Percentiles rank a stretch among this genome's conserved stretches.
These are phyloP conservation scores for Folsomia candida DNA, from an alignment of 2,888 invertebrate species.

Conservation along the genomic window DNA sequence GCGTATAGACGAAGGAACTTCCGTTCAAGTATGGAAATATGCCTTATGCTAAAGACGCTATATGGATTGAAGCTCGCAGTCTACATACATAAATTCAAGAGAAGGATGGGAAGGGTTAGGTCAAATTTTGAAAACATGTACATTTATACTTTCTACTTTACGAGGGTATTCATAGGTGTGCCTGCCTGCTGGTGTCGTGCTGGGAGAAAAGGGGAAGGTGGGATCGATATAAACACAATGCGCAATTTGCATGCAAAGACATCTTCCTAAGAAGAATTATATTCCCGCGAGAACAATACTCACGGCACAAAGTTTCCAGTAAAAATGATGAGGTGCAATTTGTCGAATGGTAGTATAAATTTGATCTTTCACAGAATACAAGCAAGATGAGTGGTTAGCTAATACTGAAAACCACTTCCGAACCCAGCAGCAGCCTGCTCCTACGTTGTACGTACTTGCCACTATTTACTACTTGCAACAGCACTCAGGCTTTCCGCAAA, in stretches of 20 bases:
- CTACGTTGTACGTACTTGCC: no score
- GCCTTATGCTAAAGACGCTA: no score
- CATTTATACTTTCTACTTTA: not conserved
- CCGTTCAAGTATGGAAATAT: no score
- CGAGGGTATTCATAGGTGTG: not conserved
- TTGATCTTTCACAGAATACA: not conserved
- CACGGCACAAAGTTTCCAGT: conserved; percentile 20
- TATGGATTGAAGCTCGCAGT: no score
- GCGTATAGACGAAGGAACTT: no score
- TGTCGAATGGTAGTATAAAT: conserved; percentile 42
- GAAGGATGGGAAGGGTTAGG: not conserved
- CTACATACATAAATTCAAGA: no score
- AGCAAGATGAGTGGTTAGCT: not conserved
- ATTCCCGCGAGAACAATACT: conserved; percentile 27
- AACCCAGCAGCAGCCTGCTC: not conserved
- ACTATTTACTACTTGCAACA: not conserved
- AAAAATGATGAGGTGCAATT: conserved; percentile 44
- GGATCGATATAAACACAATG: conserved; percentile 20
- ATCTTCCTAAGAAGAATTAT: conserved; percentile 22
- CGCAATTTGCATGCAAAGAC: conserved; percentile 42
- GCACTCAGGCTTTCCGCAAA: not conserved
- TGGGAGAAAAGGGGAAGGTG: not conserved
- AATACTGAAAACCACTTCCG: conserved; percentile 10
- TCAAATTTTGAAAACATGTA: not conserved
- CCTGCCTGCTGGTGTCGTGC: not conserved